Base-by-base conservation (phyloP, 2,888 invertebrate species). In the Caenorhabditis imperialis region DNA sequence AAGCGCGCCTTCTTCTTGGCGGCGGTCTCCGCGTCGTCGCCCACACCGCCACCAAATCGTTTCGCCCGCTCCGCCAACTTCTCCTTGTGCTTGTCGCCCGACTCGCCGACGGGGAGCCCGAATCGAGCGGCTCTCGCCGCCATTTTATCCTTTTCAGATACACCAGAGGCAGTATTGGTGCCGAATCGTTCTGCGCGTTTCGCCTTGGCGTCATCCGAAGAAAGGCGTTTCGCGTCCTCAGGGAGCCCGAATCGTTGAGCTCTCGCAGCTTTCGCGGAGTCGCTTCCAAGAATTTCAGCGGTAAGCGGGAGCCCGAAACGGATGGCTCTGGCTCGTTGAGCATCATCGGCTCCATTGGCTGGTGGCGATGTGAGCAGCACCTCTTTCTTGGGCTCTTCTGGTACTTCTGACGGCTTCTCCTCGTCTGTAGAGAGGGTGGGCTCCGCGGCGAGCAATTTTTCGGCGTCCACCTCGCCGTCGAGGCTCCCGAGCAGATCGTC, bases 1-100 rank as follows among this genome's bases (percentile, higher is more conserved):
- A 74, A 22, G 18, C 74, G 18, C 12, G 74, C 67, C 44, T 74
- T 55, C 51, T 74, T 74, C 42, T 74, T 74, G 2, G 61, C 74
- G 3, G 60, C 67, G 10, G 50, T 53, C 42, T 72, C 55, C 20
- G 25, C 69, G 35, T 75, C 75, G 16, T 62, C 70, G 14, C 44
- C 60, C 18, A 20, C 35, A 10, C 7, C 20, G 12, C 51, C 69
- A 4, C 70, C 63, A 42, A 75, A 75, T 35, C 74, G 37, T 35
- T 69, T 74, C 3, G 74, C 74, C 3, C 74, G 45, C 18, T 44
- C 65, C 10, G 63, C 67, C 22, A 65, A 10, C 37, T 73, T 73
- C n/a, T 65, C 55, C 1, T 23, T 18, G 14, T 42, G 33, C 8
- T 2, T 35, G 16, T 8, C 25, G 16, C 23, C 16, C 14, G 33